Evolutionary conservation across 2,888 invertebrate species (phyloP).

Genomic region (Chrysina gloriosa): DNA sequence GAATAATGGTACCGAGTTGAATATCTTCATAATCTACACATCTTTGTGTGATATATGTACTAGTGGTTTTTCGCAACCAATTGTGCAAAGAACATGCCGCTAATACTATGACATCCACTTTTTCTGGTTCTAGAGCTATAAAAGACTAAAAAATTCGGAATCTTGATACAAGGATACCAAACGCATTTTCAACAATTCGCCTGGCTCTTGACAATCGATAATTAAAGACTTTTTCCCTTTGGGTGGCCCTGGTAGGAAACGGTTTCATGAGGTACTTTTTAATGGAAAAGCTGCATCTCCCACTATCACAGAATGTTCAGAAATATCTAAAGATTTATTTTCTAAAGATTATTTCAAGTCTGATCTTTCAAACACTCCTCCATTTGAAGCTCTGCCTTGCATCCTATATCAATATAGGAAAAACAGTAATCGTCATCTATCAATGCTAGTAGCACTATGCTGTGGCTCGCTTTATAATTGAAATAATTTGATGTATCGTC

Average conservation of each 20-base stretch:
- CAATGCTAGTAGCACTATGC: conserved; percentile 52
- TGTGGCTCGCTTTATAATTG: conserved; percentile 52
- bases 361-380: conserved; percentile 48
- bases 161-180: conserved; percentile 30
- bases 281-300: conserved; percentile 55
- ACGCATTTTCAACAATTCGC: conserved; percentile 39
- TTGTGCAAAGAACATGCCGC: too few relatives aligned
- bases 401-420: conserved; percentile 51
- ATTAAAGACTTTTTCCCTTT: conserved; percentile 12
- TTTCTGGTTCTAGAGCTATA: conserved; percentile 20
- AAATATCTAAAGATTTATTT: conserved; percentile 50
- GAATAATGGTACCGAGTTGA: too few relatives aligned
- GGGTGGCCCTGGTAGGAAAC: conserved; percentile 43
- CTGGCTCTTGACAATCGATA: conserved; percentile 22
- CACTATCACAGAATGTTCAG: conserved; percentile 50
- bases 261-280: conserved; percentile 52
- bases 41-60: too few relatives aligned
- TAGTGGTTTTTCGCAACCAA: too few relatives aligned
- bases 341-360: conserved; percentile 38
- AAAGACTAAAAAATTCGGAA: conserved; percentile 27
- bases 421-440: conserved; percentile 52
- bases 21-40: too few relatives aligned
- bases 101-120: too few relatives aligned
- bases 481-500: conserved; percentile 48
- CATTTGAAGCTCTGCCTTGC: conserved; percentile 53